Base-by-base conservation (phyloP, 2,113 vertebrate species). In the Erythrolamprus reginae region DNA sequence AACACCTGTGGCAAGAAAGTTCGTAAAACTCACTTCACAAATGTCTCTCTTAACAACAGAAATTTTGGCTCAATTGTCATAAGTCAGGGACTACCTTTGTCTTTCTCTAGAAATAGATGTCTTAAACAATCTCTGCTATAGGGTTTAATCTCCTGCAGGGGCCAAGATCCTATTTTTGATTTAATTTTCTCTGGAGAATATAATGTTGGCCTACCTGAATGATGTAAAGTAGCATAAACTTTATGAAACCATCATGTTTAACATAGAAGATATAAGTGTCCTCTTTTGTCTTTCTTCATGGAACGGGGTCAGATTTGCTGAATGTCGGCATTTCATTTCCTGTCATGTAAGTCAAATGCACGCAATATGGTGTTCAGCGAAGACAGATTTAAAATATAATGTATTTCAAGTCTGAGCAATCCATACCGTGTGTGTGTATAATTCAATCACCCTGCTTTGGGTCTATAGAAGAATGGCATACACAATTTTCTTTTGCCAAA, bases 361-460 rank as follows among this genome's bases (percentile, higher is more conserved):
- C 23, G 33, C 89, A 77, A 70, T 6, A 28, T 70, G 33, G 48
- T 82, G 61, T 12, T 55, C 50, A 23, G 50, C 12, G 38, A 42
- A 77, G 86, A 65, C 33, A 90, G n/a, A 47, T 90, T 90, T 55
- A 87, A 90, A 87, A 86, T 87, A 87, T 15, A 90, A 53, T 58
- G 42, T 88, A 88, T 87, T 91, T 91, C 52, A 83, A 45, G 86
- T 50, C 52, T 91, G 51, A 91, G 56, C 87, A 87, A 38, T 83
- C 90, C 77, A 87, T 82, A 87, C 48, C 10, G 26, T n/a, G 70
- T 55, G 21, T 90, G 3, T 58, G 3, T 87, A 50, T 88, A 88
- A 91, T 88, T 91, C 90, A 91, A 88, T 91, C 87, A 58, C 56
- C n/a, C 86, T 83, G 53, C 65, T 88, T 77, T 87, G 47, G n/a